Evolutionary conservation across 37 sponge, comb jelly and placozoan species (phyloP).

Genomic region (Oscarella lobularis): DNA sequence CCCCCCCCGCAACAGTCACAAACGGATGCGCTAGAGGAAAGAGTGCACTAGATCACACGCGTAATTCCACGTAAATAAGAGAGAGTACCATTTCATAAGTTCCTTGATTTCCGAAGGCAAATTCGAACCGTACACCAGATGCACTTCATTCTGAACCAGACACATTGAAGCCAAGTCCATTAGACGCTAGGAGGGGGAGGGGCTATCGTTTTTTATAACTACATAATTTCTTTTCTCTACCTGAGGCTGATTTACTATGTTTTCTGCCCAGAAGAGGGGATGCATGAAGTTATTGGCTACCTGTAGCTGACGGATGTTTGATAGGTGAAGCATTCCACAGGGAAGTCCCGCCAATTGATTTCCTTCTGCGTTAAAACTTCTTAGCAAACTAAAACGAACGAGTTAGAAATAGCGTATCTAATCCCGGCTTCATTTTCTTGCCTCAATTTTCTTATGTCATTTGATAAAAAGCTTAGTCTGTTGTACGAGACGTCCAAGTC

Average conservation of each 20-base stretch:
- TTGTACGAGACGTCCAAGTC: constrained; percentile 67
- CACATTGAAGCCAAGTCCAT: not conserved
- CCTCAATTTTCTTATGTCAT: constrained; percentile 45
- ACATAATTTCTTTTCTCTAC: constrained; percentile 6
- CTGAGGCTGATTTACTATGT: constrained; percentile 57
- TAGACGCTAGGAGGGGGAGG: not conserved
- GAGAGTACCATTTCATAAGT: too few species aligned
- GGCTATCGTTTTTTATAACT: too few species aligned
- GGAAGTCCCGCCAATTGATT: constrained; percentile 68
- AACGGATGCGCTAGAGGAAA: not conserved
- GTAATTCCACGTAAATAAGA: too few species aligned
- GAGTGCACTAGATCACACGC: too few species aligned
- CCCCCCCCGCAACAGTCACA: constrained; percentile 67
- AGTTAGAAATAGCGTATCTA: not conserved
- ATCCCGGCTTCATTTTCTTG: not conserved
- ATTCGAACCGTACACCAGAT: not conserved
- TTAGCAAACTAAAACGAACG: constrained; percentile 1
- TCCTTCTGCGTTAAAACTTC: constrained; percentile 45
- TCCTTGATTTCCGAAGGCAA: not conserved
- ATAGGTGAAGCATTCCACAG: constrained; percentile 18
- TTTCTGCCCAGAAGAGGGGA: constrained; percentile 63
- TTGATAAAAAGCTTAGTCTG: constrained; percentile 37
- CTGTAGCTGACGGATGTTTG: constrained; percentile 22
- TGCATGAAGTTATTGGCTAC: constrained; percentile 57
- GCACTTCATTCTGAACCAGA: not conserved